Evolutionary conservation across 2,113 vertebrate genomes (phyloP).

Genomic region (Chlorocebus sabaeus): DNA sequence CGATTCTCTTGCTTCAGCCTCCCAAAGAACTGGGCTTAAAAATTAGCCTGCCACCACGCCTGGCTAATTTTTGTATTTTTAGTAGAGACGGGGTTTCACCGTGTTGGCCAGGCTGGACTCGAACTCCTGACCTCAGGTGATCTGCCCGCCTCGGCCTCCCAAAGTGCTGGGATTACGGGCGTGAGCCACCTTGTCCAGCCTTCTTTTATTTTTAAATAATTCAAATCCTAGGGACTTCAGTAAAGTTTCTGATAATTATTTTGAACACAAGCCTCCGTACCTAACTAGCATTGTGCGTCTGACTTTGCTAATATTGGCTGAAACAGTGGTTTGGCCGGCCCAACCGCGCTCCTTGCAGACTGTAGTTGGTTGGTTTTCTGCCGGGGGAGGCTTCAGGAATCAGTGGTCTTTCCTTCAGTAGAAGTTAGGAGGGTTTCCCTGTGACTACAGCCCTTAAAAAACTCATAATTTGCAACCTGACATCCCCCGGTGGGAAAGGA

Average conservation of each 20-base stretch:
- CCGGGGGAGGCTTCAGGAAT: conserved; percentile 52
- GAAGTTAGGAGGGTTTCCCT: conserved; percentile 33
- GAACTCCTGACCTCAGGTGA: no score
- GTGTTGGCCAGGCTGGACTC: no score
- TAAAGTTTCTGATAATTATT: conserved; percentile 76
- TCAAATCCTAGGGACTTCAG: conserved; percentile 64
- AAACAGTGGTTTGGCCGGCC: conserved; percentile 46
- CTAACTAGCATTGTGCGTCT: conserved; percentile 47
- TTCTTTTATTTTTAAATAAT: conserved; percentile 76
- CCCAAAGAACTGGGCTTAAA: no score
- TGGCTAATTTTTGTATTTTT: no score
- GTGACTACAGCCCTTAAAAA: conserved; percentile 34
- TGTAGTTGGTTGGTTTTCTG: conserved; percentile 58
- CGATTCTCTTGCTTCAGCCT: no score
- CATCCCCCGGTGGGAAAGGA: conserved; percentile 67
- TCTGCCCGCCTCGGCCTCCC: no score
- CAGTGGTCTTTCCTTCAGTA: conserved; percentile 52
- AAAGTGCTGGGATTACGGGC: no score
- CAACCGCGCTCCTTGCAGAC: conserved; percentile 8
- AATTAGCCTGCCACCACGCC: no score
- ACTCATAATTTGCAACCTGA: conserved; percentile 64
- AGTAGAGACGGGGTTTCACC: no score
- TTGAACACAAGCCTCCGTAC: conserved; percentile 56
- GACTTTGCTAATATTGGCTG: conserved; percentile 68
- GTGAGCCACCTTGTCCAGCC: no score